Evolutionary conservation across 2,113 vertebrate species (phyloP).

Genomic region (Cheirogaleus medius): DNA sequence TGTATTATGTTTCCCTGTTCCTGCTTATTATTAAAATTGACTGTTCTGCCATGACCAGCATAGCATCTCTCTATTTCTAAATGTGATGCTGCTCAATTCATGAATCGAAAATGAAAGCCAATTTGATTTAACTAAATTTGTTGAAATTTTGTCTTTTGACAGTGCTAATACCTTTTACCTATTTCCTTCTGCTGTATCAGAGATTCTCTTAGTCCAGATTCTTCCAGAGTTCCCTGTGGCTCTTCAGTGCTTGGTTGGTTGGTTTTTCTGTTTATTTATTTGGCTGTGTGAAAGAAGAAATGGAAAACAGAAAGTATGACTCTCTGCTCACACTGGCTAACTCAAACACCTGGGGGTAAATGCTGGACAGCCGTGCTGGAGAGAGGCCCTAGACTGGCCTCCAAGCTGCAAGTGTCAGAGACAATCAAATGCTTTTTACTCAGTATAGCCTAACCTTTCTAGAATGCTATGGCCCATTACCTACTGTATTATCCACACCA

Average conservation of each 20-base stretch:
- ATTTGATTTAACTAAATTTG: background rate
- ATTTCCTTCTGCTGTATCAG: background rate
- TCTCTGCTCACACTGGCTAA: conserved; percentile 91
- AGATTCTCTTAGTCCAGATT: background rate
- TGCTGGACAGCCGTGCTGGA: conserved; percentile 90
- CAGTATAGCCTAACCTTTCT: conserved; percentile 85
- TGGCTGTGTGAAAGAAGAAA: conserved; percentile 92
- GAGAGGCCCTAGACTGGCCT: conserved; percentile 81
- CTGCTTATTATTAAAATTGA: background rate
- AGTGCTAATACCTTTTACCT: background rate
- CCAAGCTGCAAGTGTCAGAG: conserved; percentile 90
- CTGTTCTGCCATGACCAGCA: background rate
- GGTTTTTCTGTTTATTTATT: conserved; percentile 30
- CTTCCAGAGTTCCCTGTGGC: background rate
- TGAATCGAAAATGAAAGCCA: background rate
- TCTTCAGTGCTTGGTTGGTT: background rate
- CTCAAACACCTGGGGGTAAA: conserved; percentile 92
- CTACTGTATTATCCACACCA: conserved; percentile 83
- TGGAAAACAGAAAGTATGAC: conserved; percentile 83
- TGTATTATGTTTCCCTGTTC: background rate
- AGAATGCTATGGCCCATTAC: conserved; percentile 82
- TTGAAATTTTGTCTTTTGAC: background rate
- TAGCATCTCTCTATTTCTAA: background rate
- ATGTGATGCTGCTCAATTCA: background rate
- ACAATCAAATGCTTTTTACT: conserved; percentile 91